phyloP scores from a whole-genome alignment of 2,888 invertebrate genomes.

The Drosophila limbata region DNA sequence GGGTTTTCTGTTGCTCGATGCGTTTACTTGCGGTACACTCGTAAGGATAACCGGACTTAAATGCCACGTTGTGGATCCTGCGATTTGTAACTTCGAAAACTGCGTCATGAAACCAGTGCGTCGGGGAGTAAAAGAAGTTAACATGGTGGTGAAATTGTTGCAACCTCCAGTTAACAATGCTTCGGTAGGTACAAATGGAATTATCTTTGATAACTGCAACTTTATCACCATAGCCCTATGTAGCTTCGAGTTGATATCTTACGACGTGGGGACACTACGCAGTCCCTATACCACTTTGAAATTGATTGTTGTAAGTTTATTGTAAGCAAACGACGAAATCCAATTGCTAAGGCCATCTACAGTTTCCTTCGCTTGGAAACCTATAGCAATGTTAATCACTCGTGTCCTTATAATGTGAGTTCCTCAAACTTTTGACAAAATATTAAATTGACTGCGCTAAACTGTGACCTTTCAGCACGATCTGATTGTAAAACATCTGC shows the following conservation, averaged over 20 bases:
- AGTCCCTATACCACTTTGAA: constrained; percentile 6
- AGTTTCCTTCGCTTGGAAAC: constrained; percentile 1
- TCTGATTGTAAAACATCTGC: constrained; percentile 17
- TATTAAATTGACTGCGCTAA: background rate
- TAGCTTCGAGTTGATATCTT: constrained; percentile 13
- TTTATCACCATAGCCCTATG: background rate
- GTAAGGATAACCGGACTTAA: constrained; percentile 11
- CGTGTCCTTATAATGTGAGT: constrained; percentile 54
- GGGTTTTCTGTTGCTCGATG: background rate
- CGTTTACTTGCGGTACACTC: background rate
- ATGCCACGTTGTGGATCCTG: constrained; percentile 20
- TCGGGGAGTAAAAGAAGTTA: constrained; percentile 19
- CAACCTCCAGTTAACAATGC: constrained; percentile 32
- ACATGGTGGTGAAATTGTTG: constrained; percentile 17
- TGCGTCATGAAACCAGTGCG: constrained; percentile 27
- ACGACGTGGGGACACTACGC: constrained; percentile 12
- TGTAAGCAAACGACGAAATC: constrained; percentile 32
- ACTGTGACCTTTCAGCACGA: constrained; percentile 27
- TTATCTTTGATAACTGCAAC: background rate
- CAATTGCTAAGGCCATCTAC: constrained; percentile 28
- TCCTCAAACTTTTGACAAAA: background rate
- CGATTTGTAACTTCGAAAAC: background rate
- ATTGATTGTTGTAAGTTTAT: constrained; percentile 47
- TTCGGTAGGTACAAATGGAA: constrained; percentile 14
- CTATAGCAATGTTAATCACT: constrained; percentile 51